Evolutionary conservation across 2,113 vertebrate genomes (phyloP).

Genomic region (Trichechus manatus): DNA sequence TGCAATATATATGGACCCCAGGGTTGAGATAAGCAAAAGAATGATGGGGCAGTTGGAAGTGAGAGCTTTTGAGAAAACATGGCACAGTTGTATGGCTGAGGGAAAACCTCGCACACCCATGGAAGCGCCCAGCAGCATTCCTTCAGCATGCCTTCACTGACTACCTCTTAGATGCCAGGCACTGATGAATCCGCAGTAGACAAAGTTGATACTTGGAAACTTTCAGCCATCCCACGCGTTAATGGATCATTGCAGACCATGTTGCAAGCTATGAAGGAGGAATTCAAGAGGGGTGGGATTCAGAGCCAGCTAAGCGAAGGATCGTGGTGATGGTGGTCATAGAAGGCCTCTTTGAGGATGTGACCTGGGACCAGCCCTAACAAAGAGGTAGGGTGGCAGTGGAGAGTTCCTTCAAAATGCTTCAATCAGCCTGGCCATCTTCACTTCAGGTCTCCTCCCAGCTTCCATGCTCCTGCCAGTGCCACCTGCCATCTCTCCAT

Average conservation of each 20-base stretch:
- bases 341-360: too few relatives aligned
- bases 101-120: not conserved
- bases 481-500: not conserved
- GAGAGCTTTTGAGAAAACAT: too few relatives aligned
- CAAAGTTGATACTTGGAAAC: not conserved
- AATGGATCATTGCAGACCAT: not conserved
- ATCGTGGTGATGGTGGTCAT: too few relatives aligned
- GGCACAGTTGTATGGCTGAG: too few relatives aligned
- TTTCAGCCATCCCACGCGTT: not conserved
- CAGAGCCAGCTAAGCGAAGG: too few relatives aligned
- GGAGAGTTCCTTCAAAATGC: too few relatives aligned
- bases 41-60: too few relatives aligned
- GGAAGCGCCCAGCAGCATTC: not conserved
- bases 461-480: not conserved
- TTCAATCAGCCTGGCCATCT: not conserved
- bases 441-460: not conserved
- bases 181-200: not conserved
- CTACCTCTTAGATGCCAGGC: not conserved
- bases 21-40: too few relatives aligned
- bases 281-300: too few relatives aligned
- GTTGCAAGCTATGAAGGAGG: not conserved
- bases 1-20: too few relatives aligned
- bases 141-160: not conserved
- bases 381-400: too few relatives aligned
- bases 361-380: too few relatives aligned